Base-by-base conservation (phyloP, 2,888 invertebrate species). In the Epirrhoe tristata region DNA sequence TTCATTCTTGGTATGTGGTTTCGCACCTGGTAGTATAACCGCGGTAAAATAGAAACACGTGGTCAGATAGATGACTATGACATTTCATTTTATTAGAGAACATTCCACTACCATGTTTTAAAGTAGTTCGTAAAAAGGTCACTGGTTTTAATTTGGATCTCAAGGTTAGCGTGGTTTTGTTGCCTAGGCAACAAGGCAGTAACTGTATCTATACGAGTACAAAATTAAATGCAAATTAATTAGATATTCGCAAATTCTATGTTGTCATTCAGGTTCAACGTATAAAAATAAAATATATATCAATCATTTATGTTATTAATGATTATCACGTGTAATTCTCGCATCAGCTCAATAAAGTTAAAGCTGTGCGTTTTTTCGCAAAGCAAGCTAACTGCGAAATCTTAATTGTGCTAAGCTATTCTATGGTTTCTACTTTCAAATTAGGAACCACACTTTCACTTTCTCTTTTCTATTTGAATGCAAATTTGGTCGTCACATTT, bases 131-230 rank as follows among this genome's bases (percentile, higher is more conserved):
- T 53, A 36, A 63, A 62, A 63, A 67, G 54, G 58, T 59, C 63
- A n/a, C 59, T 24, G 53, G 16, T 52, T 58, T 51, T n/a, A 8
- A 53, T 62, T 58, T 31, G 51, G 17, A 32, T 51, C 24, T 58
- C 63, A 63, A 63, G 59, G 59, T 16, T 53, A 63, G 34, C 12
- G 17, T 63, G 60, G 1, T 34, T 14, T 34, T 10, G 81, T 81
- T 79, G 69, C 77, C 80, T 73, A 74, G 81, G 77, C 68, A 77
- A 81, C 79, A 69, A 50, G 24, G 58, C 32, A 60, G 62, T 58
- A 43, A 4, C 17, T 63, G 48, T 43, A 34, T 7, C 7, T 34
- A 24, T 34, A 34, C 34, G 52, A 46, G 48, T 51, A 31, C 24
- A 24, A 24, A 24, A 2, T 2, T 24, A 24, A 24, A 24, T 24